Percentiles rank a stretch among this genome's conserved stretches.
phyloP scores from a whole-genome alignment of 2,797 vertebrate species.

The Cossypha caffra region DNA sequence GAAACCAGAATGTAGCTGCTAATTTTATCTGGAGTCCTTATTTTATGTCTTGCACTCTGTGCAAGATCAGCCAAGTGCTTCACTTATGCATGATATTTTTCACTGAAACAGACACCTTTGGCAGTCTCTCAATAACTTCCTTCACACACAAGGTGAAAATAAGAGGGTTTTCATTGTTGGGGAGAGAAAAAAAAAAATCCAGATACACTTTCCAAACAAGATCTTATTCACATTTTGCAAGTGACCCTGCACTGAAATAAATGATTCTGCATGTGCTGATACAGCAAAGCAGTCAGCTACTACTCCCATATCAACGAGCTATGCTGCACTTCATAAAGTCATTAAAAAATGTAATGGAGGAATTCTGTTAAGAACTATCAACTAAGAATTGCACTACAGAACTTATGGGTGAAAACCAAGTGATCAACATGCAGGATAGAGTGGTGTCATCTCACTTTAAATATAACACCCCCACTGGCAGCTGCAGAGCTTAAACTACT shows the following conservation, averaged over 20 bases:
- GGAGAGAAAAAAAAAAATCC: neutral
- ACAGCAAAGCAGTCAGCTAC: neutral
- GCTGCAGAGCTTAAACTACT: constrained; percentile 14
- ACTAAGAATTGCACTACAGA: neutral
- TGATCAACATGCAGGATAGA: neutral
- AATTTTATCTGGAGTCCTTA: neutral
- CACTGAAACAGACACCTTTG: neutral
- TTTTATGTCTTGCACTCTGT: neutral
- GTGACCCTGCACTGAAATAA: neutral
- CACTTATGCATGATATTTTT: neutral
- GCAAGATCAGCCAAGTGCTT: neutral
- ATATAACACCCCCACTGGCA: constrained; percentile 4
- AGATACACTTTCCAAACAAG: neutral
- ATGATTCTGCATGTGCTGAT: neutral
- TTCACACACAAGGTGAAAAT: neutral
- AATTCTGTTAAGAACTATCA: neutral
- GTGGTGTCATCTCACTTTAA: neutral
- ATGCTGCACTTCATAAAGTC: neutral
- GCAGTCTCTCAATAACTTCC: neutral
- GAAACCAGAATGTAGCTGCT: constrained; percentile 4
- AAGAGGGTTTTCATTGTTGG: neutral
- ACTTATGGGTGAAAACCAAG: neutral
- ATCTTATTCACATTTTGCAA: neutral
- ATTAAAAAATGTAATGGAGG: neutral
- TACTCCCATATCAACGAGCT: neutral